Conservation (phyloP, 30 jellyfish, hydroid and myxozoan genomes). For the Catostylus mosaicus region DNA sequence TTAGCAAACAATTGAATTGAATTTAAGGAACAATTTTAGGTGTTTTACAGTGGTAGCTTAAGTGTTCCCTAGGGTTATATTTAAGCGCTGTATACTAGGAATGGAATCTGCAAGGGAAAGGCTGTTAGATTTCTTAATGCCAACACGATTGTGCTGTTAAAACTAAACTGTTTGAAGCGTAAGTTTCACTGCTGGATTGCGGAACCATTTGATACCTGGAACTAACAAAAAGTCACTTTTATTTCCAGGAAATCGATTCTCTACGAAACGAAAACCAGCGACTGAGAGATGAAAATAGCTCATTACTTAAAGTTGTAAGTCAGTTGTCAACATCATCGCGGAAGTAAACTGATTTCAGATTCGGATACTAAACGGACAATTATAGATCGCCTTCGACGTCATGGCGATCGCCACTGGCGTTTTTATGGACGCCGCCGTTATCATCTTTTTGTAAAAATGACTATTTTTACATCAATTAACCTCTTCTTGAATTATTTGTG, state of each 20-base stretch:
- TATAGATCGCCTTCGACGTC: conserved; percentile 32
- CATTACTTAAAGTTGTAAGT: conserved; percentile 85
- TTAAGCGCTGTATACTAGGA: too few species aligned
- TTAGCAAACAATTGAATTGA: too few species aligned
- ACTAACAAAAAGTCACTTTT: background rate
- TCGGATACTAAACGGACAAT: conserved; percentile 4
- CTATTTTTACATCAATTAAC: conserved; percentile 47
- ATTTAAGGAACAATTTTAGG: too few species aligned
- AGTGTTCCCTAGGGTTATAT: too few species aligned
- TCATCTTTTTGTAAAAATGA: conserved; percentile 16
- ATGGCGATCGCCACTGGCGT: conserved; percentile 1
- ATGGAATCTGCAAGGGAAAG: too few species aligned
- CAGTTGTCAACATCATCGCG: conserved; percentile 72
- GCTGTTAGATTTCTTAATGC: too few species aligned
- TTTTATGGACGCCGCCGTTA: background rate
- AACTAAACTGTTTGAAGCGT: too few species aligned
- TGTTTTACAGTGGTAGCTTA: too few species aligned
- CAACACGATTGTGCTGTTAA: too few species aligned
- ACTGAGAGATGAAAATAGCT: conserved; percentile 87
- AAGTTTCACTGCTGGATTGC: too few species aligned
- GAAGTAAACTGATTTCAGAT: conserved; percentile 35
- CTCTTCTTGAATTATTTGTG: conserved; percentile 48
- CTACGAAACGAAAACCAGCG: conserved; percentile 93
- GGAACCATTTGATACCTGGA: too few species aligned
- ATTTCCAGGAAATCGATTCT: conserved; percentile 87